These are phyloP conservation scores for Orius laevigatus DNA, from an alignment of 1,140 invertebrate species.

Conservation along the genomic window DNA sequence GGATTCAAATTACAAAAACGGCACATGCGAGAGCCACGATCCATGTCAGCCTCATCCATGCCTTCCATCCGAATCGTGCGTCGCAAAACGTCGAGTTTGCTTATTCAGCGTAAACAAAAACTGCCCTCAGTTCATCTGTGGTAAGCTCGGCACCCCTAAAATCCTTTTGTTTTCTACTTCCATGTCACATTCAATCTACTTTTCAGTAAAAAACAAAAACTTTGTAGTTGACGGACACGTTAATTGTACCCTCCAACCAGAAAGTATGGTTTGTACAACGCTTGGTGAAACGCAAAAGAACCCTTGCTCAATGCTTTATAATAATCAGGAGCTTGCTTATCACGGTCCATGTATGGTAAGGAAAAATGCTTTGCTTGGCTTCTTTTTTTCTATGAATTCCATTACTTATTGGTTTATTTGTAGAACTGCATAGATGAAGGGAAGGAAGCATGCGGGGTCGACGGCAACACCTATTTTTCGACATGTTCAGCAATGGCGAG, in stretches of 20 bases:
- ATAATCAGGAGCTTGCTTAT: slow-evolving; percentile 47
- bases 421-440: not conserved
- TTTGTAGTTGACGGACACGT: not conserved
- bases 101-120: slow-evolving; percentile 52
- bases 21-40: slow-evolving; percentile 45
- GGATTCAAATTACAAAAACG: slow-evolving; percentile 56
- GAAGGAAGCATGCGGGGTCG: slow-evolving; percentile 60
- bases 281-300: slow-evolving; percentile 54
- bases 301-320: slow-evolving; percentile 49
- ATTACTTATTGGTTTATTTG: not conserved
- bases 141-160: slow-evolving; percentile 32
- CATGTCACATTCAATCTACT: not conserved
- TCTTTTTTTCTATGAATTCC: not conserved
- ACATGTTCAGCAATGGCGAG: slow-evolving; percentile 67
- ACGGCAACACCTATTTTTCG: slow-evolving; percentile 67
- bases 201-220: slow-evolving; percentile 38
- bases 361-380: not conserved
- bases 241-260: slow-evolving; percentile 26
- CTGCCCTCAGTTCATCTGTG: slow-evolving; percentile 67
- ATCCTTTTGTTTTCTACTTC: not conserved
- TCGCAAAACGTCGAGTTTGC: slow-evolving; percentile 54
- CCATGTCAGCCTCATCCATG: slow-evolving; percentile 45
- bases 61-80: slow-evolving; percentile 42
- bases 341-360: slow-evolving; percentile 51
- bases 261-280: slow-evolving; percentile 55